Base-by-base conservation (phyloP, 1,140 invertebrate species). In the Copidosoma floridanum region DNA sequence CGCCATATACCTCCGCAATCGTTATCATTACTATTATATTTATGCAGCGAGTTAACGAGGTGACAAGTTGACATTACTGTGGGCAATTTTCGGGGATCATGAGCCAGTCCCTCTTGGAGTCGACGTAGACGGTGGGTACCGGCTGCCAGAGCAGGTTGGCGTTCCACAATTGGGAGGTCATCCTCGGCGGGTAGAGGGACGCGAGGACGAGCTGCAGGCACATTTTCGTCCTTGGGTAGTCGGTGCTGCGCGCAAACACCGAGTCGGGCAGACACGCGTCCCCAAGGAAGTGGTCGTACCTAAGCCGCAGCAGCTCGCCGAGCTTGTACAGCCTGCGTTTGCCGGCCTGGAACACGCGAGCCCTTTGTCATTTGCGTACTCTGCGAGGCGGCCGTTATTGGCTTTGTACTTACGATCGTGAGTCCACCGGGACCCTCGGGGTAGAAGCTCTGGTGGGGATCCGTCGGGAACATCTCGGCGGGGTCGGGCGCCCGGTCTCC, bases 401-500 rank as follows among this genome's bases (percentile, higher is more conserved):
- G 12, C 6, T 6, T 32, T 0, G 6, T 0, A 76, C 82, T 85
- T 81, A 90, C 89, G 67, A 87, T 86, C 0, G 89, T 91, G n/a
- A 93, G 74, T 63, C 88, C 84, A 54, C 88, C 88, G 57, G 84
- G 82, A 18, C 89, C 89, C 62, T 83, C 83, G 1, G 88, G 88
- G 77, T 85, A 85, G 67, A 85, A 89, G 3, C 77, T 75, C 4
- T 82, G 69, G 61, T 87, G 81, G 0, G 84, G 82, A 68, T 90
- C 87, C 5, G 79, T 84, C 0, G 90, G 88, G 72, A 86, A 91
- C 47, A 81, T 71, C 40, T 78, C 81, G 61, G 73, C 60, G 44
- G 75, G 73, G 21, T 80, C 66, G 1, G 90, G 89, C 16, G 88
- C 86, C 29, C 91, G 82, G 68, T 92, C 88, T 3, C 90, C 91